Evolutionary conservation across 2,888 invertebrate genomes (phyloP).

Genomic region (Nasonia oneida): DNA sequence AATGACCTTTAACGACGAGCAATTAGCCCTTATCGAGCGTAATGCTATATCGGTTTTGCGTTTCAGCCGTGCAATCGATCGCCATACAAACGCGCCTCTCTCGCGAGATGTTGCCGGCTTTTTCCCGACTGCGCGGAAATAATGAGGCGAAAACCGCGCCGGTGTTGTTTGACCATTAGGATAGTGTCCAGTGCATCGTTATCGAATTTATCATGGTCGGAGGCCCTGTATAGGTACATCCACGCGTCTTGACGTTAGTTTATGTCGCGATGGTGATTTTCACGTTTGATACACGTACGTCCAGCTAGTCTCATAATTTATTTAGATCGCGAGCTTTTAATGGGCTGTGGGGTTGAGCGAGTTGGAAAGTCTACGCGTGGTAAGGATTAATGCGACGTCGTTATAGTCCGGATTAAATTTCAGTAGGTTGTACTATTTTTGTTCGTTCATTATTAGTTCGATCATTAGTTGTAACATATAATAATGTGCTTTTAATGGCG

Average conservation of each 20-base stretch:
- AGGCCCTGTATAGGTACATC: neutral
- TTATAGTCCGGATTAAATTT: neutral
- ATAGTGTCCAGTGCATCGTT: conserved; percentile 57
- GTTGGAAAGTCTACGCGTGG: neutral
- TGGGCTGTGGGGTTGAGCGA: neutral
- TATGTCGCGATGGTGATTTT: neutral
- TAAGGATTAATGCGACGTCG: neutral
- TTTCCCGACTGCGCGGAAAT: conserved; percentile 44
- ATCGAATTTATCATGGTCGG: conserved; percentile 50
- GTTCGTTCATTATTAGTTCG: neutral
- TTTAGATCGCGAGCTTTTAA: conserved; percentile 15
- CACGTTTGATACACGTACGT: neutral
- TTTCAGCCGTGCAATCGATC: conserved; percentile 66
- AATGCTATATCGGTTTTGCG: conserved; percentile 70
- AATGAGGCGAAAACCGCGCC: conserved; percentile 55
- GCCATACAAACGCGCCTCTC: neutral
- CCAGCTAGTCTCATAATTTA: neutral
- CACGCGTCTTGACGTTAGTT: neutral
- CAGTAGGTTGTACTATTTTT: neutral
- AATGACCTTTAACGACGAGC: conserved; percentile 77
- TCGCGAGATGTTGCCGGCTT: conserved; percentile 7
- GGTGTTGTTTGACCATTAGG: conserved; percentile 73
- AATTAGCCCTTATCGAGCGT: conserved; percentile 75
- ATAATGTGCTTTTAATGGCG: neutral
- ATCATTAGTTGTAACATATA: too few species aligned